Base-by-base conservation (phyloP, 2,113 vertebrate genomes). In the Himantopus leucocephalus region DNA sequence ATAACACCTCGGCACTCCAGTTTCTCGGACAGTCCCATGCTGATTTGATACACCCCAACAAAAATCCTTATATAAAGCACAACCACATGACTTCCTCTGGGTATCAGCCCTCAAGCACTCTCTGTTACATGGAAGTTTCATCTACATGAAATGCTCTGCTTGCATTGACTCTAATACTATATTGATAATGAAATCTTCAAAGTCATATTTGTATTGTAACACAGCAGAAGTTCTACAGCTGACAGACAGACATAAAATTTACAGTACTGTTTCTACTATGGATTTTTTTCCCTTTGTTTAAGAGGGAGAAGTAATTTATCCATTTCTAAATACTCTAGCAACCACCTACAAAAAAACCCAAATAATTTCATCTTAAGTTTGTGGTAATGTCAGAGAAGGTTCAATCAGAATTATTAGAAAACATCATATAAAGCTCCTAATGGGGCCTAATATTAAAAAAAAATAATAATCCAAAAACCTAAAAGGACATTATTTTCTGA, bases 81-180 rank as follows among this genome's bases (percentile, higher is more conserved):
- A 2, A 22, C 9, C 7, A 8, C 0, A 0, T 12, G 60, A 47
- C 14, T 29, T 87, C 5, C 14, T 45, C 21, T 12, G 4, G 8
- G 6, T 80, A 39, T 20, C 10, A 91, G 20, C 17, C 20, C 22
- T 87, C 9, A 35, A 52, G 30, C 6, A 10, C 7, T 43, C 12
- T 56, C 23, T 50, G 7, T 48, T 70, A 81, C 24, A 39, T 1
- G 1, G 12, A 41, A 71, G 2, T 24, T 41, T 82, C 6, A 8
- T 34, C 37, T 74, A 9, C 23, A 27, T 39, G 3, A 77, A 77
- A 53, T 18, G 34, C 3, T 35, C 10, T 41, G 17, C 16, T 77
- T 89, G 22, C 21, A 47, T 7, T 63, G 34, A 39, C 21, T 27
- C 5, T 52, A 63, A 43, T 6, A 72, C 4, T 37, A 5, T 34